Evolutionary conservation across 2,797 vertebrate genomes (phyloP).

Genomic region (Setipinna tenuifilis): DNA sequence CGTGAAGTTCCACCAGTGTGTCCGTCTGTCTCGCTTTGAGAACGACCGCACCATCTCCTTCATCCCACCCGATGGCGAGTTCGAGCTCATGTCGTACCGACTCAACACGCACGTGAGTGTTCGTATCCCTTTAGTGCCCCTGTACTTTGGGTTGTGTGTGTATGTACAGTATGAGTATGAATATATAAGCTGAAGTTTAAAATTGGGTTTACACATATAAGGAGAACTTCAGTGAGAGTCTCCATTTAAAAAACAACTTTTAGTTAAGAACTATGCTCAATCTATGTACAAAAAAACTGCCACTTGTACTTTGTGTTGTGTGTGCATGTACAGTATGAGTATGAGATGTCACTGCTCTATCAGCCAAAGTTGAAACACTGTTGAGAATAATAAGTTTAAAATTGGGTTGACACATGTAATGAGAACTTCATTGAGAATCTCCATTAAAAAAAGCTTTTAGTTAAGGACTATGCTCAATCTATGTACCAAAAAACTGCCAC

Average conservation of each 20-base stretch:
- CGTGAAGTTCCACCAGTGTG: constrained; percentile 95
- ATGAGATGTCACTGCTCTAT: too few species aligned
- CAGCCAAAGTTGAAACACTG: neutral
- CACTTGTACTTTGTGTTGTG: too few species aligned
- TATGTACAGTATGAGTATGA: neutral
- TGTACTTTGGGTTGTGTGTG: neutral
- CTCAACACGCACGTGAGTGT: constrained; percentile 89
- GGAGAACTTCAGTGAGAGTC: too few species aligned
- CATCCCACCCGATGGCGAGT: constrained; percentile 92
- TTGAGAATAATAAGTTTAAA: neutral
- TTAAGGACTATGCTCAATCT: too few species aligned
- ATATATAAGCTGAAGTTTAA: neutral
- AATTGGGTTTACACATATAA: neutral
- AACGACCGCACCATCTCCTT: constrained; percentile 95
- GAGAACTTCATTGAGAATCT: too few species aligned
- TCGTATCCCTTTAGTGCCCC: neutral
- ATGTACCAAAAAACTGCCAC: too few species aligned
- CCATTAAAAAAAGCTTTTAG: too few species aligned
- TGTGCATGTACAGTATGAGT: too few species aligned
- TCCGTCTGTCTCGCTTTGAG: constrained; percentile 92
- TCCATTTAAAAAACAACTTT: too few species aligned
- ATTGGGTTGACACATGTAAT: neutral
- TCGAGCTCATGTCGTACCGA: constrained; percentile 94
- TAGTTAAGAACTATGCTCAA: too few species aligned
- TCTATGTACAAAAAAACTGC: too few species aligned